These are phyloP conservation scores for Saccostrea glomerata DNA, from an alignment of 1,140 invertebrate genomes.

Conservation along the genomic window DNA sequence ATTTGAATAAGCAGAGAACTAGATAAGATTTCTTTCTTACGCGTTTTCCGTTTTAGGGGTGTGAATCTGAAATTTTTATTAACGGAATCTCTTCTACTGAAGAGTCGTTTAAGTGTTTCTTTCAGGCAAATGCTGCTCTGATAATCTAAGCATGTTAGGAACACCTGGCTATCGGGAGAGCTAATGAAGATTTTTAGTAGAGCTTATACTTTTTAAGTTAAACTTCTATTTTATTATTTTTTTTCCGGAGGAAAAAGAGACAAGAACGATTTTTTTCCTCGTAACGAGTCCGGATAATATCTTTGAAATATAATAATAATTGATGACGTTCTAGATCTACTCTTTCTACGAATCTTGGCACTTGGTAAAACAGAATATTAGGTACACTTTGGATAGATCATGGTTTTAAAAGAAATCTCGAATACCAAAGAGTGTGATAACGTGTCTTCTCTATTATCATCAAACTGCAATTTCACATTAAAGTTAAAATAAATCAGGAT, in stretches of 20 bases:
- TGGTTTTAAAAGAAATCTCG: background rate
- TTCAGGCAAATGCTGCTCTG: constrained; percentile 4
- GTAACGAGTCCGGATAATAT: background rate
- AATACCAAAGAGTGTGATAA: constrained; percentile 7
- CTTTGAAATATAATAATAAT: constrained; percentile 37
- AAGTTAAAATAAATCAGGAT: constrained; percentile 26
- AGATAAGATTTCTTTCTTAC: constrained; percentile 29
- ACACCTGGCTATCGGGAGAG: constrained; percentile 1
- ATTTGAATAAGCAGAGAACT: background rate
- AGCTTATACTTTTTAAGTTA: background rate
- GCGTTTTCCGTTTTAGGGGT: constrained; percentile 15
- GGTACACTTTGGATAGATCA: background rate
- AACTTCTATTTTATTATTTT: background rate
- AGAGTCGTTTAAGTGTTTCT: constrained; percentile 19
- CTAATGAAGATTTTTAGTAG: constrained; percentile 31
- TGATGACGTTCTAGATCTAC: background rate
- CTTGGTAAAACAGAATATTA: constrained; percentile 14
- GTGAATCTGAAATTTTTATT: constrained; percentile 24
- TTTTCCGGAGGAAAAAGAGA: constrained; percentile 1
- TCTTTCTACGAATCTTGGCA: background rate
- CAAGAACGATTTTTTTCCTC: background rate
- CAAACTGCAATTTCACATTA: constrained; percentile 22
- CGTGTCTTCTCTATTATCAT: background rate
- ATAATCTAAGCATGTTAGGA: constrained; percentile 1
- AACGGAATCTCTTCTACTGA: background rate